These are phyloP conservation scores for Tonatia bakeri DNA, from an alignment of 2,113 vertebrate species.

Conservation along the genomic window DNA sequence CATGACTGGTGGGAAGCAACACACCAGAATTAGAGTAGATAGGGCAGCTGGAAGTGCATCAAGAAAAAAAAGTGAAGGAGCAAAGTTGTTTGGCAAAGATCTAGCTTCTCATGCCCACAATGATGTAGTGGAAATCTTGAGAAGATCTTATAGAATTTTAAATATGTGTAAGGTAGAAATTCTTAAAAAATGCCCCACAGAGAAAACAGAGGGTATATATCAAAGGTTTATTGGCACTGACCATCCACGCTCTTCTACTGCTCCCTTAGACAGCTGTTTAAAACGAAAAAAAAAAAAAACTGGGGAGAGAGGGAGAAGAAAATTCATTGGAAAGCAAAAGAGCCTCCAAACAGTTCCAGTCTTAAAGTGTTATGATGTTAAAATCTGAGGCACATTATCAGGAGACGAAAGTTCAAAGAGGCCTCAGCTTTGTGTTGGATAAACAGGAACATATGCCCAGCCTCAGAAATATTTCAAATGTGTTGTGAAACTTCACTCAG, in stretches of 20 bases:
- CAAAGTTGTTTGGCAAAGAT: conserved; percentile 3
- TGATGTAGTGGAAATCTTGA: not conserved
- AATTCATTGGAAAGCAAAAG: conserved; percentile 46
- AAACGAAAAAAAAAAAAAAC: not conserved
- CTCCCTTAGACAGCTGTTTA: conserved; percentile 35
- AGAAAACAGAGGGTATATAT: not conserved
- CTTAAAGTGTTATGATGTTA: conserved; percentile 44
- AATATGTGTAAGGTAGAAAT: conserved; percentile 1
- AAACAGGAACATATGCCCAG: conserved; percentile 75
- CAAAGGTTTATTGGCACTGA: conserved; percentile 23
- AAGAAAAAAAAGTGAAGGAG: not conserved
- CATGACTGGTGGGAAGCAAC: not conserved
- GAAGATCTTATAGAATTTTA: not conserved
- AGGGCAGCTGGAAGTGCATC: not conserved
- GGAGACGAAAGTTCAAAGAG: conserved; percentile 75
- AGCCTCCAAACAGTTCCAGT: conserved; percentile 42
- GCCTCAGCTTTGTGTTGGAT: conserved; percentile 70
- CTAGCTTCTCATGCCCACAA: not conserved
- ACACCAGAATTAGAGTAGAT: not conserved
- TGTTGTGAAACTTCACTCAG: conserved; percentile 71
- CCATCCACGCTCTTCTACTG: not conserved
- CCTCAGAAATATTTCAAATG: conserved; percentile 72
- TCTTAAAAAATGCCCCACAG: conserved; percentile 10
- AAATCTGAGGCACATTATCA: conserved; percentile 68
- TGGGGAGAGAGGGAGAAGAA: not conserved